Conservation (phyloP, 2,797 vertebrate species). For the Eupleurogrammus muticus region DNA sequence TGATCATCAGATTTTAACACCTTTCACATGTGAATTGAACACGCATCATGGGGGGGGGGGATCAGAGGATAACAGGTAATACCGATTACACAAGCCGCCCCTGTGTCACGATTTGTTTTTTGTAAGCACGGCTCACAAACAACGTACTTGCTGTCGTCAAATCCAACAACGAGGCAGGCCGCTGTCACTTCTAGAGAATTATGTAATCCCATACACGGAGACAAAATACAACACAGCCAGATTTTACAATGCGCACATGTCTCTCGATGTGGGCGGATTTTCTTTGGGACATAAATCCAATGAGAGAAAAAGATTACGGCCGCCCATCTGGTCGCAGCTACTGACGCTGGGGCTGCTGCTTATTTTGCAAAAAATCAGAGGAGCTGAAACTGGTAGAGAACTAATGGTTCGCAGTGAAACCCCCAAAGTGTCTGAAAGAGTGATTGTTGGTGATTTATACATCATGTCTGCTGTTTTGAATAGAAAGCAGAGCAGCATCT, state of each 20-base stretch:
- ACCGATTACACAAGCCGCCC: neutral
- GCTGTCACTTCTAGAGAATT: conserved; percentile 32
- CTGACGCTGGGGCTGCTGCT: conserved; percentile 17
- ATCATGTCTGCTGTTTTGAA: neutral
- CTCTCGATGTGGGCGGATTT: conserved; percentile 48
- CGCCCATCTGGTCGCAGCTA: conserved; percentile 46
- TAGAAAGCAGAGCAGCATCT: neutral
- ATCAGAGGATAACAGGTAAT: neutral
- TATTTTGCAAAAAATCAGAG: neutral
- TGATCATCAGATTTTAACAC: neutral
- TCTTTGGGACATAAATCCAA: conserved; percentile 61
- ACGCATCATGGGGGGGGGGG: neutral
- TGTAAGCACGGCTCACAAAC: conserved; percentile 27
- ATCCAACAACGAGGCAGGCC: conserved; percentile 36
- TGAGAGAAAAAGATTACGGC: conserved; percentile 63
- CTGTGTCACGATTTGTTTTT: neutral
- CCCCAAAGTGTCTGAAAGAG: neutral
- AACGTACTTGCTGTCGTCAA: conserved; percentile 8
- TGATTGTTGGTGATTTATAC: neutral
- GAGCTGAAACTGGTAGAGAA: neutral
- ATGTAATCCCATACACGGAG: conserved; percentile 37
- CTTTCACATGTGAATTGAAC: neutral
- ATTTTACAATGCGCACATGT: conserved; percentile 41
- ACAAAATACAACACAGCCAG: conserved; percentile 31
- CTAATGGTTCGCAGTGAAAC: neutral